Conservation (phyloP, 1,140 invertebrate genomes). For the Eulimnadia texana region DNA sequence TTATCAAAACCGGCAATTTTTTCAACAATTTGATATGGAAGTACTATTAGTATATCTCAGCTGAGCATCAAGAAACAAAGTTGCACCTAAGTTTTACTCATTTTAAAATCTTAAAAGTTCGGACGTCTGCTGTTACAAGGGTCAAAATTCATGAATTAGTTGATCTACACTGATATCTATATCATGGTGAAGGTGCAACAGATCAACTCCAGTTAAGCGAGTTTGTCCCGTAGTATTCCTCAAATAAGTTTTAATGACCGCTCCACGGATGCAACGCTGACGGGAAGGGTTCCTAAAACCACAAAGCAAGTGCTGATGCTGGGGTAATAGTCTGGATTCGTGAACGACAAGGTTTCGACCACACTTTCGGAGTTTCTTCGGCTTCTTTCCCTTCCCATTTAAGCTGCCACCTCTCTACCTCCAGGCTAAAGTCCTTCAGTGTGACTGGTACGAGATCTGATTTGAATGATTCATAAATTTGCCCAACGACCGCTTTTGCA, state of each 20-base stretch:
- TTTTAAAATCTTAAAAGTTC: no score
- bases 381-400: not conserved
- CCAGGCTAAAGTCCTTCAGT: not conserved
- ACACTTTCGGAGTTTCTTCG: not conserved
- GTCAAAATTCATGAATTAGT: no score
- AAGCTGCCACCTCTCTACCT: not conserved
- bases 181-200: conserved; percentile 24
- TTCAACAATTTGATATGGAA: no score
- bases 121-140: no score
- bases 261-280: conserved; percentile 25
- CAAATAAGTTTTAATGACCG: conserved; percentile 25
- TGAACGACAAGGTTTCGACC: not conserved
- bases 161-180: conserved; percentile 16
- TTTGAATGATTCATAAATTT: not conserved
- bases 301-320: conserved; percentile 17
- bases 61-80: no score
- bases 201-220: conserved; percentile 21
- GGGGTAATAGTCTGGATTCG: conserved; percentile 19
- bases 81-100: no score
- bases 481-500: not conserved
- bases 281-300: conserved; percentile 23
- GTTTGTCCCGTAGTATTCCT: conserved; percentile 23
- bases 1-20: no score
- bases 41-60: no score
- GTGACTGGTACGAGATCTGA: conserved; percentile 1